These are phyloP conservation scores for Megaceryle alcyon DNA, from an alignment of 2,797 vertebrate species.

Conservation along the genomic window DNA sequence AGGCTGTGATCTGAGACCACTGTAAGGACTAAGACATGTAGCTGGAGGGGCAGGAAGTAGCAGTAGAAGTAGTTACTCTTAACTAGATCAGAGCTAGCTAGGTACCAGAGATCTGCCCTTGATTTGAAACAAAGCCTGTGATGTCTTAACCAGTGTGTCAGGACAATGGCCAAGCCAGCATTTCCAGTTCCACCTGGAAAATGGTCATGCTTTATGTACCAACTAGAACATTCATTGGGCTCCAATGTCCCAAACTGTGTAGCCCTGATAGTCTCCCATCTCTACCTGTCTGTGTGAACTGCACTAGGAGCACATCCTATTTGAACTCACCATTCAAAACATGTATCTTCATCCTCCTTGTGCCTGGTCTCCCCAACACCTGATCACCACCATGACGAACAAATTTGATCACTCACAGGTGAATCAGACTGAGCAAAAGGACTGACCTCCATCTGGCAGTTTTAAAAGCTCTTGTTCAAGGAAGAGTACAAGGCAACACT, in stretches of 20 bases:
- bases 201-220: neutral
- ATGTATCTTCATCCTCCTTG: neutral
- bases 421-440: neutral
- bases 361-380: neutral
- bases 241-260: neutral
- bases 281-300: neutral
- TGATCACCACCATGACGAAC: neutral
- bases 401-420: neutral
- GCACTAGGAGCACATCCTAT: fast-evolving
- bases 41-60: neutral
- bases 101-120: neutral
- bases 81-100: neutral
- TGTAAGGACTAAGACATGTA: neutral
- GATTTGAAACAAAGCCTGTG: neutral
- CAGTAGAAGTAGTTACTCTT: neutral
- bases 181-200: neutral
- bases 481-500: neutral
- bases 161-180: neutral
- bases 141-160: neutral
- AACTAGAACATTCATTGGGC: neutral
- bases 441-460: neutral
- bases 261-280: neutral
- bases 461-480: neutral
- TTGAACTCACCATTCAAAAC: neutral
- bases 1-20: neutral